Evolutionary conservation across 1,140 invertebrate genomes (phyloP), one percentile per base, ranked within the genome.

Genomic region (Coboldia fuscipes): DNA sequence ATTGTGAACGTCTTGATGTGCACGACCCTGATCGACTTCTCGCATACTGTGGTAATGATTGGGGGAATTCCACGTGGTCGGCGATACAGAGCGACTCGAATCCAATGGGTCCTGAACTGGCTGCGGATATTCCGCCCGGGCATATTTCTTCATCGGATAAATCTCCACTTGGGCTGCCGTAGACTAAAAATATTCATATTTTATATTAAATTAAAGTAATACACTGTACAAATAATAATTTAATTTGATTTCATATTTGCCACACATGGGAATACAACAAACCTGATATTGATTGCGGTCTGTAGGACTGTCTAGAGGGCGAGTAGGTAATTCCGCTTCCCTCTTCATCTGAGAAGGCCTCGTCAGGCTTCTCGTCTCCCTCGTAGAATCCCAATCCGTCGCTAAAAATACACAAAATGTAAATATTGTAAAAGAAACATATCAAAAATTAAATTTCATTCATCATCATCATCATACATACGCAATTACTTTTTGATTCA

Each of bases 81-180:
- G 64, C 42, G 63, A 66, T 49, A 50, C 48, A 41, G 52, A 53
- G 45, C 48, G 52, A 45, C 51, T 55, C 53, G 44, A 51, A 52
- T 51, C 21, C 52, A 51, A 45, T 50, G 48, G 50, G 45, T 48
- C 45, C 45, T 48, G 39, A 48, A 48, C 36, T 34, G 14, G 31
- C 46, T 52, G 41, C 54, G 63, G 63, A 52, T 59, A 62, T 49
- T n/a, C n/a, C n/a, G 61, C 62, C 54, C 50, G 53, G 42, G 58
- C 60, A 63, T 65, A 68, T 32, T 63, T 65, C 62, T 61, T 65
- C 65, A 65, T 66, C 65, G 63, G 64, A 65, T 65, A 66, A 53
- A 63, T 65, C 63, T 68, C 65, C 65, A 66, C 51, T 51, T 54
- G 51, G 51, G 51, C 52, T 55, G 49, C 51, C 51, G 52, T 55